Conservation (phyloP, 92 coral and sea anemone genomes). For the Plumapathes pennacea region DNA sequence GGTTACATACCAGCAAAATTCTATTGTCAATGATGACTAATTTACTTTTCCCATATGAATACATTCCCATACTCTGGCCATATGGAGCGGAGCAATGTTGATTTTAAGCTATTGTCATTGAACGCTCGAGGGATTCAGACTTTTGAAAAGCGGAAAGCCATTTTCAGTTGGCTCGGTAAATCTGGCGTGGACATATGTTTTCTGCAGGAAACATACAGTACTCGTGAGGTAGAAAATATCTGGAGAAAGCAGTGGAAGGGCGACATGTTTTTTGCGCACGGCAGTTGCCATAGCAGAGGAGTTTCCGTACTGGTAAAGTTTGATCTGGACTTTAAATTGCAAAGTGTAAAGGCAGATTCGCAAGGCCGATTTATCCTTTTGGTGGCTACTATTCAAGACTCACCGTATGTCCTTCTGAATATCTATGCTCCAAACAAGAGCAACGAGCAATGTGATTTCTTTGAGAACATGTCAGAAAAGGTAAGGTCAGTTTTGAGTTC, state of each 20-base stretch:
- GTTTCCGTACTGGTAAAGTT: slow-evolving; percentile 10
- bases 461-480: background rate
- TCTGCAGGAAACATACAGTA: slow-evolving; percentile 32
- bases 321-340: slow-evolving; percentile 1
- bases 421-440: slow-evolving; percentile 31
- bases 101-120: slow-evolving; percentile 20
- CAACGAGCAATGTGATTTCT: slow-evolving; percentile 12
- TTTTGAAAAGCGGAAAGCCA: slow-evolving; percentile 20
- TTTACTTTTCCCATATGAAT: no score
- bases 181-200: slow-evolving; percentile 12
- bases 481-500: background rate
- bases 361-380: slow-evolving; percentile 13
- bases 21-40: no score
- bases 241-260: slow-evolving; percentile 31
- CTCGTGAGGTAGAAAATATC: slow-evolving; percentile 6
- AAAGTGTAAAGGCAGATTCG: slow-evolving; percentile 5
- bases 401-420: slow-evolving; percentile 16
- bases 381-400: slow-evolving; percentile 14
- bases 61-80: no score
- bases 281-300: slow-evolving; percentile 39
- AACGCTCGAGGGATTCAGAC: slow-evolving; percentile 29
- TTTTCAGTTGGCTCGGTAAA: slow-evolving; percentile 13
- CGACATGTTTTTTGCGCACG: slow-evolving; percentile 36
- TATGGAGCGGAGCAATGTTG: no score
- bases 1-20: no score